phyloP scores from a whole-genome alignment of 2,113 vertebrate genomes.

The Indri indri region DNA sequence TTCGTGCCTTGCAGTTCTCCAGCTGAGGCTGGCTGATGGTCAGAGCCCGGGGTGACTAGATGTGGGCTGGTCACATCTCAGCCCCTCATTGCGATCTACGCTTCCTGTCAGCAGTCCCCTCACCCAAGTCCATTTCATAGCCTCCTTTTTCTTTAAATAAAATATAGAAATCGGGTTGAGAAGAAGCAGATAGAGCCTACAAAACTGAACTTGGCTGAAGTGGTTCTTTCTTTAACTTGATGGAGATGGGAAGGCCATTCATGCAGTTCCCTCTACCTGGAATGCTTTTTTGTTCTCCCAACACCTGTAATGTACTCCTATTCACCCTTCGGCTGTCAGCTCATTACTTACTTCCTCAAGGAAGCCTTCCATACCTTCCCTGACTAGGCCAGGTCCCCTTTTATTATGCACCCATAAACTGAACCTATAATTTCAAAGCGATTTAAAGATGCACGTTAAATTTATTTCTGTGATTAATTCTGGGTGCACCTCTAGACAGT shows the following conservation, averaged over 20 bases:
- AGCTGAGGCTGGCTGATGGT: not conserved
- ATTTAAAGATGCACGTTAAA: not conserved
- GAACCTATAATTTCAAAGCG: not conserved
- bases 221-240: not conserved
- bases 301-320: not conserved
- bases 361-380: not conserved
- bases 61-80: not conserved
- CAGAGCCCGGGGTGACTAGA: not conserved
- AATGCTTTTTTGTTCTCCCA: not conserved
- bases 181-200: not conserved
- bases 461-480: not conserved
- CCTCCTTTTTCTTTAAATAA: conserved; percentile 5
- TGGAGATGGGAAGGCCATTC: not conserved
- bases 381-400: not conserved
- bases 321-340: not conserved
- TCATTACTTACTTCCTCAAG: not conserved
- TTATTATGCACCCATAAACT: not conserved
- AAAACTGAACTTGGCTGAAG: not conserved
- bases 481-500: not conserved
- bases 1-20: not conserved
- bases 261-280: not conserved
- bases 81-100: not conserved
- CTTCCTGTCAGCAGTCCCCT: not conserved
- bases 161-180: not conserved
- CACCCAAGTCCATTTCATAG: not conserved